A percentile compares a stretch with the other conserved stretches of the same genome.
These are phyloP conservation scores for Brachylomia viminalis DNA, from an alignment of 2,888 invertebrate genomes.

Conservation along the genomic window DNA sequence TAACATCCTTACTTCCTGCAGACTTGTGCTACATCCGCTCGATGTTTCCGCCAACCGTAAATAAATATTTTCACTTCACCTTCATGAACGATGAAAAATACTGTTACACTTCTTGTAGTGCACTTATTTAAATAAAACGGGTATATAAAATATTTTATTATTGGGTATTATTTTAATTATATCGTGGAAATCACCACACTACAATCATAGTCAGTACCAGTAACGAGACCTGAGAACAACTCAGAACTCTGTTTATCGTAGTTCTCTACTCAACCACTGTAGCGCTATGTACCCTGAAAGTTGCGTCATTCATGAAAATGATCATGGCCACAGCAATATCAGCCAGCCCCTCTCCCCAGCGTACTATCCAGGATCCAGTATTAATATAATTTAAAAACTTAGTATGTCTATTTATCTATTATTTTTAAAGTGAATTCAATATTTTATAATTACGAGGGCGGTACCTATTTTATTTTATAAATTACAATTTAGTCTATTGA, in stretches of 20 bases:
- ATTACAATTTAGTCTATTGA: conserved; percentile 19
- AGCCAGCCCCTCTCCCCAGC: not conserved
- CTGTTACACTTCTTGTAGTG: not conserved
- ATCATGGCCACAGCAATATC: not conserved
- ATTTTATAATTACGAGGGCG: not conserved
- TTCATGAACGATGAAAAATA: not conserved
- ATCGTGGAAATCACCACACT: too few species aligned
- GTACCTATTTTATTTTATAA: not conserved
- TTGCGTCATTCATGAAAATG: not conserved
- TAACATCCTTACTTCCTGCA: not conserved
- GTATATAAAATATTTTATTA: not conserved
- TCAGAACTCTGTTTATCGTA: not conserved
- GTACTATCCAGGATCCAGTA: not conserved
- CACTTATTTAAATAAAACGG: not conserved
- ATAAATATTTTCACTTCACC: not conserved
- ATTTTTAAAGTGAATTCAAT: not conserved
- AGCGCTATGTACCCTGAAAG: not conserved
- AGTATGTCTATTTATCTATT: not conserved
- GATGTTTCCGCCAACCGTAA: not conserved
- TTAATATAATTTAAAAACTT: not conserved
- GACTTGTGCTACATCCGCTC: not conserved
- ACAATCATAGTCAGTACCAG: not conserved
- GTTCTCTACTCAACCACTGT: not conserved
- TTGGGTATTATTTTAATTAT: not conserved
- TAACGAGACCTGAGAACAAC: not conserved